phyloP scores from a whole-genome alignment of 2,113 vertebrate species.

The Ptilorrhoa leucosticta region DNA sequence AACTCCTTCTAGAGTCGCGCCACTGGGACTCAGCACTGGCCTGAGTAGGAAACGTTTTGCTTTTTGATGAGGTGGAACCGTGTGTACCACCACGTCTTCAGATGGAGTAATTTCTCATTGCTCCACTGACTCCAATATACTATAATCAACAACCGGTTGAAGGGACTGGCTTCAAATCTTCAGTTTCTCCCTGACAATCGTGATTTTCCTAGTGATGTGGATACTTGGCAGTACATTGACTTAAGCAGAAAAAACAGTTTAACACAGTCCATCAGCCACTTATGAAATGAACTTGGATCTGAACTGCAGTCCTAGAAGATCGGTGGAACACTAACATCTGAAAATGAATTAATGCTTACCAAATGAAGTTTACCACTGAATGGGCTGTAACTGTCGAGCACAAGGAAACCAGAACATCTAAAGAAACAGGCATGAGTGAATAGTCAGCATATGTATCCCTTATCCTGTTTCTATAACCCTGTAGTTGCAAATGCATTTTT shows the following conservation, averaged over 20 bases:
- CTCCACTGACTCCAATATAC: neutral
- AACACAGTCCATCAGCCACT: neutral
- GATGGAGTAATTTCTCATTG: neutral
- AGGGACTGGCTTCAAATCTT: neutral
- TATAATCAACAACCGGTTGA: neutral
- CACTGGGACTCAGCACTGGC: neutral
- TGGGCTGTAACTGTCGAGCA: neutral
- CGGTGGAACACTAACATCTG: neutral
- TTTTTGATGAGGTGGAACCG: neutral
- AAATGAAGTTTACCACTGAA: neutral
- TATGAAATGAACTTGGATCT: constrained; percentile 10
- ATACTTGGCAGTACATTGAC: neutral
- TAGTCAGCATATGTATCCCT: neutral
- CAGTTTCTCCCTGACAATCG: neutral
- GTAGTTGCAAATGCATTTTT: neutral
- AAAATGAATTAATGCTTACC: neutral
- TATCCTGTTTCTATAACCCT: neutral
- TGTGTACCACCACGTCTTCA: neutral
- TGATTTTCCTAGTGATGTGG: neutral
- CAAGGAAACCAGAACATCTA: neutral
- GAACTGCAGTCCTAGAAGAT: neutral
- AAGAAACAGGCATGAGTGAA: neutral
- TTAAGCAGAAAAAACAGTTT: neutral
- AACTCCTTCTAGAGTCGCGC: neutral
- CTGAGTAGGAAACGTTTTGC: neutral